phyloP scores from a whole-genome alignment of 2,797 vertebrate genomes.

The Catamblyrhynchus diadema region DNA sequence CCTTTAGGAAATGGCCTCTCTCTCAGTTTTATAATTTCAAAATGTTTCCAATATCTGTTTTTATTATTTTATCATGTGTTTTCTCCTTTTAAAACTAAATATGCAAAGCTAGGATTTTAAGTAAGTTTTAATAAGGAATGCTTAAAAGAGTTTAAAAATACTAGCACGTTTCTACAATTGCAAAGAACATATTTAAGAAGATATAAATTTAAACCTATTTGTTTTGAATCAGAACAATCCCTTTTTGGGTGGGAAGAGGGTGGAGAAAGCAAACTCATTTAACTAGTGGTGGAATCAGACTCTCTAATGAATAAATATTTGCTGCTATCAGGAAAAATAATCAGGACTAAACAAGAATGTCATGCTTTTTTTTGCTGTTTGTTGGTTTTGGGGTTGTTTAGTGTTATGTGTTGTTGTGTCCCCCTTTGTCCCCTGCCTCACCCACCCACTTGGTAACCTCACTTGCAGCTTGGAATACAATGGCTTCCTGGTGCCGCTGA shows the following conservation, averaged over 20 bases:
- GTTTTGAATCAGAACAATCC: neutral
- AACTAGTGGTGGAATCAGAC: neutral
- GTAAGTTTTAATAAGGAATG: neutral
- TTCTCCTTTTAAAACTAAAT: neutral
- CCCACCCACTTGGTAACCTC: neutral
- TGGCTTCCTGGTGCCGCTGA: neutral
- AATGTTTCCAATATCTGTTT: neutral
- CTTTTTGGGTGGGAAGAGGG: accelerated
- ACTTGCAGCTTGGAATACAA: neutral
- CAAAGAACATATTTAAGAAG: neutral
- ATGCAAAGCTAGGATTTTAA: neutral
- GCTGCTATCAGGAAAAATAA: neutral
- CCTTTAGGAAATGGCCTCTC: neutral
- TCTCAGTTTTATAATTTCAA: neutral
- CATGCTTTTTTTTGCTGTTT: neutral
- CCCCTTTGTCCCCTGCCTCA: too few species aligned
- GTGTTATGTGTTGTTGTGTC: neutral
- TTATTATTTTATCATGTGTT: neutral
- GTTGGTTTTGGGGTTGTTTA: neutral
- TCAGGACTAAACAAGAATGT: neutral
- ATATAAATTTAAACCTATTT: neutral
- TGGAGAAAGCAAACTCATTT: neutral
- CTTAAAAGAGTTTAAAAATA: neutral
- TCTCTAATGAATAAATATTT: neutral
- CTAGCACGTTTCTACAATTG: neutral